Conservation (phyloP, 2,797 vertebrate genomes). For the Falco concolor region DNA sequence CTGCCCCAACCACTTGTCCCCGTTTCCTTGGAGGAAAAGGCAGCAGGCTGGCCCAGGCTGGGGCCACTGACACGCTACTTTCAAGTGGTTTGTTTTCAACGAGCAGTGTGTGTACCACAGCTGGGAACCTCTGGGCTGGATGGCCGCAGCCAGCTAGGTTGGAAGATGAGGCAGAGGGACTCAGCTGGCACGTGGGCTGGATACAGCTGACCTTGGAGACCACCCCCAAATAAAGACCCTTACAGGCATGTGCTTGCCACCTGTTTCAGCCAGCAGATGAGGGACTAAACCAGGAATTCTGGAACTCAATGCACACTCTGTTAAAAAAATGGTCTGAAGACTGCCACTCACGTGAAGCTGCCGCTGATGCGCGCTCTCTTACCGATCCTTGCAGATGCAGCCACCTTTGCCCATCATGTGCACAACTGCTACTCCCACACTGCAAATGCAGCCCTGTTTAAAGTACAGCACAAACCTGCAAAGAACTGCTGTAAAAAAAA, state of each 20-base stretch:
- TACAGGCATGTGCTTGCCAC: background rate
- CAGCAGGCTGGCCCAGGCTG: background rate
- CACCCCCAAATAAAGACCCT: background rate
- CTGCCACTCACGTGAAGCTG: background rate
- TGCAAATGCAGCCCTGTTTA: background rate
- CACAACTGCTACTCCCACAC: background rate
- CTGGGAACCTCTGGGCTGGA: background rate
- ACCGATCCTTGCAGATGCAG: background rate
- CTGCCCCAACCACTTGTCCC: background rate
- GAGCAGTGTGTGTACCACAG: accelerated
- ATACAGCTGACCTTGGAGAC: slow-evolving; percentile 4
- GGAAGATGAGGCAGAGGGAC: background rate
- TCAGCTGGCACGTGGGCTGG: background rate
- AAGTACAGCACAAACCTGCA: background rate
- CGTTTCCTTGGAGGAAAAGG: accelerated
- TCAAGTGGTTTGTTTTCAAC: background rate
- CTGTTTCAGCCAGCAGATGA: background rate
- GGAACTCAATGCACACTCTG: slow-evolving; percentile 26
- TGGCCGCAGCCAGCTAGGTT: background rate
- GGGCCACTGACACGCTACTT: background rate
- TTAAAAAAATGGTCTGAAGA: background rate
- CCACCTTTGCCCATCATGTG: background rate
- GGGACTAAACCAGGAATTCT: slow-evolving; percentile 30
- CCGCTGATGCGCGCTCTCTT: background rate
- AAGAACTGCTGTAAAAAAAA: background rate